Conservation (phyloP, 2,797 vertebrate species). For the Phyllotis vaccarum region DNA sequence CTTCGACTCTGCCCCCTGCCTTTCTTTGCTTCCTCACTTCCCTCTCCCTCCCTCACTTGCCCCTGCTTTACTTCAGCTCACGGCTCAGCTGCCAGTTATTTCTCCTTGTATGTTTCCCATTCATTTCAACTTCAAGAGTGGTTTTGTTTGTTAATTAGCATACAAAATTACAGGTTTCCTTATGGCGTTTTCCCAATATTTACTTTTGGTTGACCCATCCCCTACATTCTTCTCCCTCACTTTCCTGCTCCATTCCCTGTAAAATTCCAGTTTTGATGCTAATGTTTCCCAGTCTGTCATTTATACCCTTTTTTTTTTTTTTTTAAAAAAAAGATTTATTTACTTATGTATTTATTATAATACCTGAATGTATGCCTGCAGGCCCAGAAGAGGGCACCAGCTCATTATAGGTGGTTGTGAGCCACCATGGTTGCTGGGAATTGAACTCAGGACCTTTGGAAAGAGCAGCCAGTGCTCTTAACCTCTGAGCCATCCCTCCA, state of each 20-base stretch:
- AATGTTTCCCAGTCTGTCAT: conserved; percentile 25
- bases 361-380: no score
- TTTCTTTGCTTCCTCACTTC: no score
- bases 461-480: no score
- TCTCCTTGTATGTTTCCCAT: neutral
- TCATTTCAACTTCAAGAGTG: neutral
- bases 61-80: neutral
- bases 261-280: conserved; percentile 42
- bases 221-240: neutral
- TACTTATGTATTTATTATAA: no score
- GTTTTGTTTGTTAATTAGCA: neutral
- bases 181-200: neutral
- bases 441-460: no score
- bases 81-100: neutral
- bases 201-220: neutral
- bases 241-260: neutral
- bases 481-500: no score
- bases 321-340: no score
- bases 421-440: no score
- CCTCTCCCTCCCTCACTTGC: neutral
- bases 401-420: no score
- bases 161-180: neutral
- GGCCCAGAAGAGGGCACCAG: no score
- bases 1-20: no score
- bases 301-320: conserved; percentile 44